Evolutionary conservation across 2,888 invertebrate species (phyloP).

Genomic region (Caenorhabditis wallacei): DNA sequence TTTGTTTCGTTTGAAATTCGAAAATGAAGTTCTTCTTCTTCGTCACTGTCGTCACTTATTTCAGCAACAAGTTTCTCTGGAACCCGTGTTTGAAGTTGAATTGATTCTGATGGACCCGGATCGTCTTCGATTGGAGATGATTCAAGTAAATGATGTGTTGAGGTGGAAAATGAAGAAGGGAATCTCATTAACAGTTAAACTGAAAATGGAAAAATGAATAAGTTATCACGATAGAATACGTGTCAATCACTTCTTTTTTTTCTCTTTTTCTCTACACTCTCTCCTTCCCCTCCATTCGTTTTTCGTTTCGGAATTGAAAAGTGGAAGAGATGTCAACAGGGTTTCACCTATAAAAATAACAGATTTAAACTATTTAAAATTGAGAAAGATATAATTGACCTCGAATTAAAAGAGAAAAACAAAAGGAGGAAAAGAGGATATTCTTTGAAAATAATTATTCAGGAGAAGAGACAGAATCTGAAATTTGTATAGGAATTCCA

Average conservation of each 20-base stretch:
- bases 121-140: constrained; percentile 46
- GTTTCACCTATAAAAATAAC: constrained; percentile 22
- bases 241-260: constrained; percentile 45
- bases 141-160: constrained; percentile 50
- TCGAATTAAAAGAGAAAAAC: constrained; percentile 3
- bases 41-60: constrained; percentile 55
- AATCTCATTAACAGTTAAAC: constrained; percentile 48
- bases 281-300: constrained; percentile 45
- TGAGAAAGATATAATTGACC: constrained; percentile 18
- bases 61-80: constrained; percentile 61
- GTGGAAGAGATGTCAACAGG: constrained; percentile 6
- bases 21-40: constrained; percentile 57
- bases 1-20: constrained; percentile 31
- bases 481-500: too few relatives aligned
- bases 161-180: constrained; percentile 48
- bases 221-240: constrained; percentile 1
- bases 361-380: constrained; percentile 10
- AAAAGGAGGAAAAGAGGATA: background rate
- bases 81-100: constrained; percentile 53
- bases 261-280: constrained; percentile 20
- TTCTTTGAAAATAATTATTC: background rate
- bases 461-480: too few relatives aligned
- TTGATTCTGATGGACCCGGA: constrained; percentile 56
- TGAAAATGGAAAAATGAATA: background rate
- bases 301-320: background rate